These are phyloP conservation scores for Sarcophaga variegata DNA, from an alignment of 2,888 invertebrate genomes.

Conservation along the genomic window DNA sequence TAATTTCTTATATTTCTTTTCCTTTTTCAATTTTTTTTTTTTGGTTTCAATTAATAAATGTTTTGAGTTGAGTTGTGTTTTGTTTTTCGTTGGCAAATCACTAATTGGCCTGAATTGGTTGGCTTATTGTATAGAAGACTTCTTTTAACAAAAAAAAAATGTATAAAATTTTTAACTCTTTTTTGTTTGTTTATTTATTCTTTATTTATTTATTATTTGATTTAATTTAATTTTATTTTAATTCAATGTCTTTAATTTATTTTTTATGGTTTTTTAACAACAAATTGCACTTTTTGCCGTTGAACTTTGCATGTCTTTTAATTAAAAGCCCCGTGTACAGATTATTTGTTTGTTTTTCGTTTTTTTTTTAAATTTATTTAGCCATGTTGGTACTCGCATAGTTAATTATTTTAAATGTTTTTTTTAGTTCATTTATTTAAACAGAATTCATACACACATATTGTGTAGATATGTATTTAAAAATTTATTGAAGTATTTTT, in stretches of 20 bases:
- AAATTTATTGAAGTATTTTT: too few species aligned
- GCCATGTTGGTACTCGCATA: too few species aligned
- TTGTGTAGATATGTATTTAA: too few species aligned
- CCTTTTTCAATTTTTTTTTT: conserved; percentile 32
- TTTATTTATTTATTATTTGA: conserved; percentile 1
- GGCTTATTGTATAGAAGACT: conserved; percentile 16
- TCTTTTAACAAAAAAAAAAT: conserved; percentile 30
- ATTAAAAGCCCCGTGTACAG: background rate
- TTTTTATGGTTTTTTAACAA: conserved; percentile 41
- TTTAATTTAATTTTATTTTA: conserved; percentile 18
- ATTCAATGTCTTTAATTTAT: background rate
- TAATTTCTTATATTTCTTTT: too few species aligned
- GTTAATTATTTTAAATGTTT: too few species aligned
- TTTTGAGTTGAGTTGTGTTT: conserved; percentile 29
- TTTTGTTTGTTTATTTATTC: conserved; percentile 16
- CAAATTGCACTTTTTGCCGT: conserved; percentile 62
- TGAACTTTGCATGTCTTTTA: conserved; percentile 55
- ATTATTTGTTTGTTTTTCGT: too few species aligned
- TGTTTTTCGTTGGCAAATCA: background rate
- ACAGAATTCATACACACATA: too few species aligned
- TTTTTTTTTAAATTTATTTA: too few species aligned
- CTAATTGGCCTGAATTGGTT: conserved; percentile 59
- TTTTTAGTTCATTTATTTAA: too few species aligned
- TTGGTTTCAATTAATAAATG: conserved; percentile 6
- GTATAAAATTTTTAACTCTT: conserved; percentile 16